Conservation (phyloP, 30 jellyfish, hydroid and myxozoan species). For the Aurelia aurita region DNA sequence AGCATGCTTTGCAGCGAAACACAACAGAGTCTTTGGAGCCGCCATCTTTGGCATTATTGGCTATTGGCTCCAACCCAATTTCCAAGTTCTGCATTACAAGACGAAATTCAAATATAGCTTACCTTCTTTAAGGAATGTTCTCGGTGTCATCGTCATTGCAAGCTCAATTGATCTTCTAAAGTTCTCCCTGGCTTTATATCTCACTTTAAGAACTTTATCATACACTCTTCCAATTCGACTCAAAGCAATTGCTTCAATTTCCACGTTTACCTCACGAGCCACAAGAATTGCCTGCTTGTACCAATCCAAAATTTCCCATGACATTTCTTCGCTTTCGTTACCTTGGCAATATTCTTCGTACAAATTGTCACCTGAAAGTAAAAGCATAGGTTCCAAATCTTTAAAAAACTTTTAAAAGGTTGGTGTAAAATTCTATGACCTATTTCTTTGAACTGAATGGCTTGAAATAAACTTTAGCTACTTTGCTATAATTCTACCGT, state of each 20-base stretch:
- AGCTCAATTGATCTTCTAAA: conserved; percentile 53
- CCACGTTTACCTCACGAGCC: conserved; percentile 74
- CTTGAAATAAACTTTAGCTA: too few species aligned
- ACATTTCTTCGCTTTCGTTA: conserved; percentile 16
- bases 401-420: too few species aligned
- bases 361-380: conserved; percentile 46
- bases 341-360: not conserved
- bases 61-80: too few species aligned
- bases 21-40: too few species aligned
- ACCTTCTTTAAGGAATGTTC: conserved; percentile 44
- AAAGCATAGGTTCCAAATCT: too few species aligned
- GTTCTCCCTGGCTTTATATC: conserved; percentile 55
- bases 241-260: conserved; percentile 77
- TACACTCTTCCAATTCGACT: conserved; percentile 77
- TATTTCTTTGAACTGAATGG: too few species aligned
- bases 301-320: conserved; percentile 72
- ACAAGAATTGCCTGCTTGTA: conserved; percentile 73
- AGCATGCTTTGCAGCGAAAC: too few species aligned
- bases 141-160: conserved; percentile 69
- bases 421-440: too few species aligned
- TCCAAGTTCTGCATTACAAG: too few species aligned
- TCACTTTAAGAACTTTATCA: conserved; percentile 43
- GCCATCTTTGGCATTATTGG: too few species aligned
- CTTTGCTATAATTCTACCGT: too few species aligned
- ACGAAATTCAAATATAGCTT: too few species aligned